A percentile compares a stretch with the other conserved stretches of the same genome.
Conservation (phyloP, 1,140 invertebrate genomes). For the Hylyphantes graminicola region DNA sequence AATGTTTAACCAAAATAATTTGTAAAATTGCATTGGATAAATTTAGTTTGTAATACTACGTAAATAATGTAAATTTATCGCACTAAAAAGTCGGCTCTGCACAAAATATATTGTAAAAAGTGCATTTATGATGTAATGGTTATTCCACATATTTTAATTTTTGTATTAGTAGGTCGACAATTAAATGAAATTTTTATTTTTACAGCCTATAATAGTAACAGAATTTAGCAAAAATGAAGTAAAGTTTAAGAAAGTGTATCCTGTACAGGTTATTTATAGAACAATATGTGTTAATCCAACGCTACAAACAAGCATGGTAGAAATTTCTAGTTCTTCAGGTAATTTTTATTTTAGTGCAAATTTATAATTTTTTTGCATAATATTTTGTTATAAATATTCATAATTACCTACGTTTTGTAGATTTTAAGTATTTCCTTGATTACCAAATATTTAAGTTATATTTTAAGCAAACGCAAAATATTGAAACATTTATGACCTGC, state of each 20-base stretch:
- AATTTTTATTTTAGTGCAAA: not conserved
- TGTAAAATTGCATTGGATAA: no score
- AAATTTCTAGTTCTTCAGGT: conserved; percentile 40
- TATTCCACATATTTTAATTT: not conserved
- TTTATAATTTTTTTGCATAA: not conserved
- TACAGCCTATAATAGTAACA: conserved; percentile 15
- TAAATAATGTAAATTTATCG: not conserved
- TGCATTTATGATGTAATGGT: not conserved
- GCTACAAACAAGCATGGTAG: conserved; percentile 31
- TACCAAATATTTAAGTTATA: no score
- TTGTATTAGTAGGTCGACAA: not conserved
- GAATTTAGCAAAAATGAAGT: not conserved
- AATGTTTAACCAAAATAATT: no score
- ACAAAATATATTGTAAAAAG: not conserved
- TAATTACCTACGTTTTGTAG: not conserved
- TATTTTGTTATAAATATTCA: not conserved
- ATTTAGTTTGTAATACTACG: not conserved
- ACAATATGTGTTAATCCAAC: conserved; percentile 18
- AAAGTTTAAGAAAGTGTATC: not conserved
- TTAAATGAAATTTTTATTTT: not conserved
- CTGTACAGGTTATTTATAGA: conserved; percentile 28
- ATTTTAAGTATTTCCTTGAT: no score
- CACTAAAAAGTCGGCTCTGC: not conserved
- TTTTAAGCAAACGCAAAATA: no score
- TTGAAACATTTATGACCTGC: no score